Conservation (phyloP, 2,888 invertebrate species). For the Polydrusus pterygomalis region DNA sequence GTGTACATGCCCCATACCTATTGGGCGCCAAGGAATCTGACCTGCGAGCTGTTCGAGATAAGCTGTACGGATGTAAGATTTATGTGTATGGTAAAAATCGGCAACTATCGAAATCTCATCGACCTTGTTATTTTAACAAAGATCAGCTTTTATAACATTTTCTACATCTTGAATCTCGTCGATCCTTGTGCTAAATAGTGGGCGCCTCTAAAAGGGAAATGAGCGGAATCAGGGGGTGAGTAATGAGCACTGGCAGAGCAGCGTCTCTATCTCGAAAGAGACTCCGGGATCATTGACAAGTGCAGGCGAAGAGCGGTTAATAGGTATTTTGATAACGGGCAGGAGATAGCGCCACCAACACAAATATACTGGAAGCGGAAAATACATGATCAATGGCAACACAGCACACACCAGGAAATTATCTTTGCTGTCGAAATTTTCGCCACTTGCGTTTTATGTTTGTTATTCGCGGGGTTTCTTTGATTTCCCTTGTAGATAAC, state of each 20-base stretch:
- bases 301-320: slow-evolving; percentile 68
- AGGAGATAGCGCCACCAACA: slow-evolving; percentile 69
- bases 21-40: too few relatives aligned
- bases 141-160: neutral
- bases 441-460: slow-evolving; percentile 66
- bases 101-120: too few relatives aligned
- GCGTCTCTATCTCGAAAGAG: slow-evolving; percentile 67
- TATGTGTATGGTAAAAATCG: too few relatives aligned
- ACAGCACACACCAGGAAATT: slow-evolving; percentile 66
- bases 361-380: slow-evolving; percentile 73
- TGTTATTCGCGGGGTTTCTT: slow-evolving; percentile 57
- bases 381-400: slow-evolving; percentile 72
- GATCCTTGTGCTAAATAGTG: slow-evolving; percentile 51
- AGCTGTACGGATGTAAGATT: too few relatives aligned
- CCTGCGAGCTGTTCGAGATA: too few relatives aligned
- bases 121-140: neutral
- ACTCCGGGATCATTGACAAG: slow-evolving; percentile 72
- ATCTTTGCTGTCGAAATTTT: slow-evolving; percentile 65
- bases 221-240: slow-evolving; percentile 69
- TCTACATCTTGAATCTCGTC: slow-evolving; percentile 39
- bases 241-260: slow-evolving; percentile 68
- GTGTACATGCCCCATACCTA: too few relatives aligned
- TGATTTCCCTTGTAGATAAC: slow-evolving; percentile 37
- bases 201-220: slow-evolving; percentile 64
- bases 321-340: slow-evolving; percentile 70